These are phyloP conservation scores for Apaloderma vittatum DNA, from an alignment of 2,113 vertebrate genomes.

Conservation along the genomic window DNA sequence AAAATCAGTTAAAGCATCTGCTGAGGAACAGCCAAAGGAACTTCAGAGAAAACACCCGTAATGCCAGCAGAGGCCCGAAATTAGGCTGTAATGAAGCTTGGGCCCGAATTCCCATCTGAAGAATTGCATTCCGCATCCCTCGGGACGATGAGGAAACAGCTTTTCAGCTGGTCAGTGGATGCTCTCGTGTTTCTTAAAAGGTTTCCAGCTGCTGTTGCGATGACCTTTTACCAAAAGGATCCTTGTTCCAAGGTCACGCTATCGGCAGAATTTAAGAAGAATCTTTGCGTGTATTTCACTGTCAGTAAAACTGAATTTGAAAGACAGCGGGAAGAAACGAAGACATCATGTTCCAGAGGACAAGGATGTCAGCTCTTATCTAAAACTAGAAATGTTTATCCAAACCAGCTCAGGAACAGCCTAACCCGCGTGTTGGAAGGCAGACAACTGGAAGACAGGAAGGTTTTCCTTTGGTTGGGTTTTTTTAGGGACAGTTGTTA, in stretches of 20 bases:
- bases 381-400: neutral
- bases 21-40: too few species aligned
- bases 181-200: neutral
- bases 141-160: neutral
- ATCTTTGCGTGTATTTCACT: neutral
- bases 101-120: too few species aligned
- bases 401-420: too few species aligned
- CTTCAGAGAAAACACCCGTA: too few species aligned
- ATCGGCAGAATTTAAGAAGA: neutral
- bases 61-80: too few species aligned
- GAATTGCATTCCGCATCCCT: too few species aligned
- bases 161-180: neutral
- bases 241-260: neutral
- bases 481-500: neutral
- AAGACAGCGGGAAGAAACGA: neutral
- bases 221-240: neutral
- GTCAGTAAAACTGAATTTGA: neutral
- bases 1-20: too few species aligned
- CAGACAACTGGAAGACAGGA: neutral
- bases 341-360: neutral
- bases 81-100: too few species aligned
- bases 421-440: too few species aligned
- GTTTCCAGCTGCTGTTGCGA: neutral
- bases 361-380: neutral
- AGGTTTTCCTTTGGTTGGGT: neutral